Evolutionary conservation across 2,797 vertebrate species (phyloP), one percentile per base, ranked within the genome.

Genomic region (Microctenopoma lineatum): DNA sequence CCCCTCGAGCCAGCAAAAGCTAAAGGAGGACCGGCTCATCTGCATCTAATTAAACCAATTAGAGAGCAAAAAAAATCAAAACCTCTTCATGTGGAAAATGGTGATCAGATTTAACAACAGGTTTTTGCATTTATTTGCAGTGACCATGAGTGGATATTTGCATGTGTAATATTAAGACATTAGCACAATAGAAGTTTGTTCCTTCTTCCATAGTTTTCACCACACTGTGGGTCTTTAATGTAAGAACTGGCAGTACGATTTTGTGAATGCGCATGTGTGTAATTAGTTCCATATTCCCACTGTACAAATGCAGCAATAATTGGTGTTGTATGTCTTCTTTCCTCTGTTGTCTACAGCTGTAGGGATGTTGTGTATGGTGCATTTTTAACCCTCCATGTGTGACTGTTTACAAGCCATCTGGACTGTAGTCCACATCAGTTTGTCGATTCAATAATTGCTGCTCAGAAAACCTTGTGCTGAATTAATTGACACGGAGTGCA

Each of bases 371-470:
- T 59, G 10, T 47, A 38, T 5, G 15, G 2, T 58, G 26, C 62
- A 47, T 78, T 72, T 75, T 72, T 65, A 81, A 59, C 62, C 25
- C 0, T 73, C 63, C 86, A 89, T 71, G 84, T 84, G 79, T 70
- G 59, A 55, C 42, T 46, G 38, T 70, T 84, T 80, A 72, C 74
- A 60, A 53, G 25, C 25, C 75, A 71, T 81, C 79, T 87, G 79
- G 61, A 32, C 27, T 10, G 52, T 56, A n/a, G 58, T 62, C 53
- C 27, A 60, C 32, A 41, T 55, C 52, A 66, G 12, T 54, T 55
- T 57, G 59, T 74, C 70, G 16, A 29, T 68, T 77, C 0, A 50
- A 47, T 73, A 79, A 79, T 77, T 78, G 75, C 6, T 16, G 14
- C 14, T 52, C 61, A 76, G 75, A 55, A 84, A 56, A 65, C 42